phyloP scores from a whole-genome alignment of 2,797 vertebrate species.

The Sebastes iracundus region DNA sequence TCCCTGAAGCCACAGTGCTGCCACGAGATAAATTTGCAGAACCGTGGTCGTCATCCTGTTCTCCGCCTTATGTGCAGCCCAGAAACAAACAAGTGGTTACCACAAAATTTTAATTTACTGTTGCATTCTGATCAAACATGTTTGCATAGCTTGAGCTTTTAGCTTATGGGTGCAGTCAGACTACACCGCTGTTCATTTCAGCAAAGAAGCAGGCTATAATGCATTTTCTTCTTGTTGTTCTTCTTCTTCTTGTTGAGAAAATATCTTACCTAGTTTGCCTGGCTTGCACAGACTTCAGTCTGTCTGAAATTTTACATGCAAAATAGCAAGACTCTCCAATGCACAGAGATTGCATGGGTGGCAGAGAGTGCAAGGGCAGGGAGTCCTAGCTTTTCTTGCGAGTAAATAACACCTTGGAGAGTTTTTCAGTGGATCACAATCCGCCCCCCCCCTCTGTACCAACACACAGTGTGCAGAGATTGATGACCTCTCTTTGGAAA shows the following conservation, averaged over 20 bases:
- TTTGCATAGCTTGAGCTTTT: not conserved
- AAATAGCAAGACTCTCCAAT: not conserved
- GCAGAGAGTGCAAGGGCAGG: not conserved
- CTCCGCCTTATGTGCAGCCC: not conserved
- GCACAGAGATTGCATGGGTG: not conserved
- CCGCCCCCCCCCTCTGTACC: not conserved
- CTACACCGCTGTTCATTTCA: not conserved
- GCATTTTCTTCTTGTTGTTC: not conserved
- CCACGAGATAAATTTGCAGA: not conserved
- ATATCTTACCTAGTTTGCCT: not conserved
- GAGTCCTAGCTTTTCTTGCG: not conserved
- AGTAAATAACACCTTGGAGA: not conserved
- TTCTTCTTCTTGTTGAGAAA: not conserved
- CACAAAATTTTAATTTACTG: not conserved
- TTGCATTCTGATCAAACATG: not conserved
- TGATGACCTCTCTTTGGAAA: not conserved
- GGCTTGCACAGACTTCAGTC: not conserved
- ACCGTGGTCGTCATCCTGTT: not conserved
- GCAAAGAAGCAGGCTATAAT: not conserved
- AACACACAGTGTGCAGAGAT: conserved; percentile 1
- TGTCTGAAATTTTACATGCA: conserved; percentile 6
- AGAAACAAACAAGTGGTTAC: not conserved
- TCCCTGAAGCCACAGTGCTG: not conserved
- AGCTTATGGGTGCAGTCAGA: not conserved
- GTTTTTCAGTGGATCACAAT: conserved; percentile 2